Percentiles rank a stretch among this genome's conserved stretches.
Conservation (phyloP, 2,888 invertebrate species). For the Protonemura montana region DNA sequence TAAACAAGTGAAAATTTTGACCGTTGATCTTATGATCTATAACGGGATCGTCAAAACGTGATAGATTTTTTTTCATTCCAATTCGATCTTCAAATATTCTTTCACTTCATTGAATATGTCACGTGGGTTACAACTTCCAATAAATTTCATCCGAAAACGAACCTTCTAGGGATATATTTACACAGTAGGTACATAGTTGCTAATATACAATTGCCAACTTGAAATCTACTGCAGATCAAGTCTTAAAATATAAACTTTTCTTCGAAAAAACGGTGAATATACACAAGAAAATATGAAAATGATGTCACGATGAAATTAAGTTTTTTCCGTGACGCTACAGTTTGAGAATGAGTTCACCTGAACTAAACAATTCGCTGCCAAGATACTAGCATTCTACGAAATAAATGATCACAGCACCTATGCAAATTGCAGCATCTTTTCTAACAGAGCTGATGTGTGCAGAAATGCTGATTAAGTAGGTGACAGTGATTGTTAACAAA, state of each 20-base stretch:
- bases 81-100: not conserved
- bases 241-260: not conserved
- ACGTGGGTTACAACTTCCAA: not conserved
- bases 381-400: not conserved
- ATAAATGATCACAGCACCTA: not conserved
- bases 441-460: not conserved
- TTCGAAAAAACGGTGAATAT: not conserved
- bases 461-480: not conserved
- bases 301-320: not conserved
- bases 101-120: not conserved
- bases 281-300: not conserved
- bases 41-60: not conserved
- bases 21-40: not conserved
- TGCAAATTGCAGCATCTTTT: not conserved
- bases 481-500: not conserved
- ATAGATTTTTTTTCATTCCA: not conserved
- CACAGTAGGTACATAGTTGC: not conserved
- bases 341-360: not conserved
- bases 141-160: not conserved
- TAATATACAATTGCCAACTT: constrained; percentile 7
- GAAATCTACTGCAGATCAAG: not conserved
- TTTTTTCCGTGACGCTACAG: not conserved
- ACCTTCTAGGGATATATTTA: not conserved
- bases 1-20: constrained; percentile 12
- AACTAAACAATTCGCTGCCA: not conserved